phyloP scores from a whole-genome alignment of 2,113 vertebrate species.

The Spizaetus ornatus region DNA sequence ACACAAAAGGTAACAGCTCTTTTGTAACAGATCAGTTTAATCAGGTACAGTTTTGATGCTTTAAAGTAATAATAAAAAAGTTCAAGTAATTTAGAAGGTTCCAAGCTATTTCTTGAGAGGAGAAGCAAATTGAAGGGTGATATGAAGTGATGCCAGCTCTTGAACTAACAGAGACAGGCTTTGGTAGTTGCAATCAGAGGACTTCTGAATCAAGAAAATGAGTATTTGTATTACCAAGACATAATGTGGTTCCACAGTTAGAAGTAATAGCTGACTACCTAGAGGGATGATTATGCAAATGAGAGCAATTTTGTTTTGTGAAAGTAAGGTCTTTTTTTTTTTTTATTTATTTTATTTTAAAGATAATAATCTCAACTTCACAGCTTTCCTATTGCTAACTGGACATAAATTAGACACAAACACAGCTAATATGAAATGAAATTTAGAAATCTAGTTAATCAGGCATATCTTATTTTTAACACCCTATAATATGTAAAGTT shows the following conservation, averaged over 20 bases:
- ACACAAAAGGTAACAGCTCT: neutral
- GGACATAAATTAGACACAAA: slow-evolving; percentile 1
- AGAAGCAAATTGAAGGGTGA: neutral
- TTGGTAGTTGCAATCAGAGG: slow-evolving; percentile 13
- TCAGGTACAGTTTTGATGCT: neutral
- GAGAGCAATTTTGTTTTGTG: slow-evolving; percentile 13
- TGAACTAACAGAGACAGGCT: neutral
- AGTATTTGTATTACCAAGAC: slow-evolving; percentile 24
- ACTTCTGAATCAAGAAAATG: slow-evolving; percentile 37
- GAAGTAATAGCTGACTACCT: slow-evolving; percentile 18
- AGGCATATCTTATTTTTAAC: neutral
- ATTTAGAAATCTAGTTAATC: slow-evolving; percentile 1
- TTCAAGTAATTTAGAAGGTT: neutral
- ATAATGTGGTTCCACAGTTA: slow-evolving; percentile 4
- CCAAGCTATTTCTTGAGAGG: neutral
- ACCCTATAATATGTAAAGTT: neutral
- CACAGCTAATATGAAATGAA: neutral
- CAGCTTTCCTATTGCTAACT: neutral
- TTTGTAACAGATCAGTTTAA: neutral
- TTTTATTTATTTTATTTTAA: neutral
- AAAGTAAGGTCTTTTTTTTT: neutral
- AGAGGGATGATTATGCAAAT: slow-evolving; percentile 39
- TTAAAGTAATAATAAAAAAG: neutral
- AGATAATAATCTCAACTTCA: neutral
- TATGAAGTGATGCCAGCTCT: neutral